phyloP scores from a whole-genome alignment of 2,797 vertebrate genomes.

The Zonotrichia albicollis region DNA sequence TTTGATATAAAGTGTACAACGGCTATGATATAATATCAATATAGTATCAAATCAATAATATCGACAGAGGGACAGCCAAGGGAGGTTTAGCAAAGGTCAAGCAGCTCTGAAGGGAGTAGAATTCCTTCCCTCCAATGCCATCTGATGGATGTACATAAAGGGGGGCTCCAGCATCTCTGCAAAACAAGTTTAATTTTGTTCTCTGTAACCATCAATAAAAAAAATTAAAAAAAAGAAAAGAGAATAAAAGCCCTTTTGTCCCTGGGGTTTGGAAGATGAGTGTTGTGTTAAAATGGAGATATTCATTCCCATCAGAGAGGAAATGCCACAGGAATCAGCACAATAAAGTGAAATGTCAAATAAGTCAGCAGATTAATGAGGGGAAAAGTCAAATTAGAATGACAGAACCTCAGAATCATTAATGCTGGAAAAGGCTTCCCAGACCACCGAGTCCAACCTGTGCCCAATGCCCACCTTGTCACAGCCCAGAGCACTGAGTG shows the following conservation, averaged over 20 bases:
- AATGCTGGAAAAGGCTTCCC: neutral
- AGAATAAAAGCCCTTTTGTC: neutral
- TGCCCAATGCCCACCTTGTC: neutral
- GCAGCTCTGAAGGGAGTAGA: neutral
- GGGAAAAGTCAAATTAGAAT: neutral
- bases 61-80: accelerated
- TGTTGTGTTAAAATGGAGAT: neutral
- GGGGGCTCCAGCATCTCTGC: neutral
- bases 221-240: neutral
- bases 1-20: neutral
- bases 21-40: accelerated
- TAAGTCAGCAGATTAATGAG: neutral
- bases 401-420: neutral
- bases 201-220: neutral
- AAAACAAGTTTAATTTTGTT: neutral
- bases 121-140: neutral
- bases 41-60: accelerated
- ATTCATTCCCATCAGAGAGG: neutral
- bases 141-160: neutral
- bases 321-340: neutral
- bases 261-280: neutral
- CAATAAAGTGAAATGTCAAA: neutral
- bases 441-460: accelerated
- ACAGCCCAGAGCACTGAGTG: neutral
- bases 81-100: neutral